phyloP scores from a whole-genome alignment of 2,113 vertebrate genomes.

The Zosterops borbonicus region DNA sequence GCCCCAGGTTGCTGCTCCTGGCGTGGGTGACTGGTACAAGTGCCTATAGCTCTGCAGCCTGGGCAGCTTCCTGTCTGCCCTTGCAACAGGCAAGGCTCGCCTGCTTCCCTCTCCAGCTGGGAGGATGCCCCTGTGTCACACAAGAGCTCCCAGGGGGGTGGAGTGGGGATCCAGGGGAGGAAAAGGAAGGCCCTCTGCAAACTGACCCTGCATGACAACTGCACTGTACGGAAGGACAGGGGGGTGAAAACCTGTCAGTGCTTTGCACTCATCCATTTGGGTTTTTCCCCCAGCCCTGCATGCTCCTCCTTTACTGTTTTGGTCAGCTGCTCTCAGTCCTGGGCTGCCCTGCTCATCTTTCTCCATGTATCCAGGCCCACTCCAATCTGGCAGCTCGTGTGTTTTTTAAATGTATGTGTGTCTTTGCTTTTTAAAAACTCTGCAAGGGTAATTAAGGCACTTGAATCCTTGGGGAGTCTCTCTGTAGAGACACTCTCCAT shows the following conservation, averaged over 20 bases:
- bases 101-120: background rate
- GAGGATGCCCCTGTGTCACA: background rate
- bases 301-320: background rate
- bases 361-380: background rate
- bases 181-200: background rate
- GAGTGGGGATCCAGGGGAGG: background rate
- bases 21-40: background rate
- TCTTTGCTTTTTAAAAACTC: background rate
- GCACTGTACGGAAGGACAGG: background rate
- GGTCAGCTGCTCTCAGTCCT: background rate
- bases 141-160: background rate
- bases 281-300: background rate
- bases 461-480: background rate
- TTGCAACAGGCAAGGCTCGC: fast-evolving
- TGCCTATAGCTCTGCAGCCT: background rate
- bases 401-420: background rate
- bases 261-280: fast-evolving
- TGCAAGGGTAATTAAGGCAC: background rate
- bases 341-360: background rate
- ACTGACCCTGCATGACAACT: background rate
- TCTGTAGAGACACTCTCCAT: background rate
- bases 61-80: background rate
- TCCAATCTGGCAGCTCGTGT: background rate
- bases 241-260: background rate
- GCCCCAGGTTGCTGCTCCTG: background rate